These are phyloP conservation scores for Megamerina dolium DNA, from an alignment of 2,888 invertebrate genomes.

Conservation along the genomic window DNA sequence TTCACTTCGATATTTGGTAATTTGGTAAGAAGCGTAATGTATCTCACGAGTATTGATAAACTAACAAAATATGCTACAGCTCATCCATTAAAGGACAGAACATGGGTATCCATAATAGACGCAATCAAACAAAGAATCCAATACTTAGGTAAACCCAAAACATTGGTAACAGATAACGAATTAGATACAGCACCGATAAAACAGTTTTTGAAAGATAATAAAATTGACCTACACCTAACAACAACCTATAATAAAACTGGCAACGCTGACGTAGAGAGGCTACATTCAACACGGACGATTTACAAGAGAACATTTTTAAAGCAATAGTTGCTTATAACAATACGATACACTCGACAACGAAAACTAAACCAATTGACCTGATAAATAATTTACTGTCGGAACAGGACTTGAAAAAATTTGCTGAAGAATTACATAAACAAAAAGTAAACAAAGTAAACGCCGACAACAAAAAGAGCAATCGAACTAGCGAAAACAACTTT, in stretches of 20 bases:
- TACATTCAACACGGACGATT: too few relatives aligned
- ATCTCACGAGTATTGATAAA: not conserved
- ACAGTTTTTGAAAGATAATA: not conserved
- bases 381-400: too few relatives aligned
- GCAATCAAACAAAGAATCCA: not conserved
- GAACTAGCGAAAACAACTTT: conserved; percentile 1
- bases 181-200: not conserved
- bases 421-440: too few relatives aligned
- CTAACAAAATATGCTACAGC: not conserved
- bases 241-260: not conserved
- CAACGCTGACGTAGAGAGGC: too few relatives aligned
- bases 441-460: too few relatives aligned
- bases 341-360: too few relatives aligned
- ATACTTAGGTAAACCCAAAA: not conserved
- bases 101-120: not conserved
- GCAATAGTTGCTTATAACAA: too few relatives aligned
- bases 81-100: not conserved
- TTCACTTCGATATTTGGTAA: not conserved
- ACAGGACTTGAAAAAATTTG: too few relatives aligned
- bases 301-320: too few relatives aligned
- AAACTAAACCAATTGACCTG: too few relatives aligned
- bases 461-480: too few relatives aligned
- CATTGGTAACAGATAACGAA: not conserved
- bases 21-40: not conserved
- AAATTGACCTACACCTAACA: not conserved